Conservation (phyloP, 1,140 invertebrate species). For the Aphelinus certus region DNA sequence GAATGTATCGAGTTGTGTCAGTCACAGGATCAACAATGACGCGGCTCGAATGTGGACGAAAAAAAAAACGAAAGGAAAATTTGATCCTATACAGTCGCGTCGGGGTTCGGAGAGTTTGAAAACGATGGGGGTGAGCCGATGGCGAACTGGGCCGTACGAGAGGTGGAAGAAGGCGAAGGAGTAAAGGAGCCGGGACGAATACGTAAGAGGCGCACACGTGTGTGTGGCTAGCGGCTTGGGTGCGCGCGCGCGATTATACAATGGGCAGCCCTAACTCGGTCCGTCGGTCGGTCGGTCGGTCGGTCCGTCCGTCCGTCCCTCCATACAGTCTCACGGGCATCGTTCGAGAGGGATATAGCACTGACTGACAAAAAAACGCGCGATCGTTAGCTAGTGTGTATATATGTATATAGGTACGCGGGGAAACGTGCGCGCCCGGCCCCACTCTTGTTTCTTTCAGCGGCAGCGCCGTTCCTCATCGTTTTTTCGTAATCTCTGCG, state of each 20-base stretch:
- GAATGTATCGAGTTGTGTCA: neutral
- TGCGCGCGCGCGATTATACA: constrained; percentile 45
- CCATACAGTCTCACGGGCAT: neutral
- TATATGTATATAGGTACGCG: no score
- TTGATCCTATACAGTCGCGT: constrained; percentile 7
- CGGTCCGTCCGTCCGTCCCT: neutral
- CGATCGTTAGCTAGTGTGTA: constrained; percentile 16
- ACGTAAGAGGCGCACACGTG: neutral
- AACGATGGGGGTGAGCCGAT: neutral
- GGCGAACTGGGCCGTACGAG: no score
- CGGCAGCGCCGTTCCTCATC: no score
- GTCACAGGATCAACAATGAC: constrained; percentile 11
- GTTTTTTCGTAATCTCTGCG: no score
- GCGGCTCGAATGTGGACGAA: neutral
- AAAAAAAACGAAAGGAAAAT: constrained; percentile 2
- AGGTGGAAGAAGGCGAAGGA: neutral
- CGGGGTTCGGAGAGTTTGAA: neutral
- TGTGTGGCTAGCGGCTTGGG: constrained; percentile 26
- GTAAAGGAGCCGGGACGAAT: neutral
- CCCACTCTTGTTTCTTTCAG: no score
- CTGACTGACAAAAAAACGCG: constrained; percentile 22
- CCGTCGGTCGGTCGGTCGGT: neutral
- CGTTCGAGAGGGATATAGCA: constrained; percentile 1
- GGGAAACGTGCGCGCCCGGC: no score
- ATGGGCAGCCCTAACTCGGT: constrained; percentile 20